phyloP scores from a whole-genome alignment of 2,113 vertebrate genomes.

The Onychostruthus taczanowskii region DNA sequence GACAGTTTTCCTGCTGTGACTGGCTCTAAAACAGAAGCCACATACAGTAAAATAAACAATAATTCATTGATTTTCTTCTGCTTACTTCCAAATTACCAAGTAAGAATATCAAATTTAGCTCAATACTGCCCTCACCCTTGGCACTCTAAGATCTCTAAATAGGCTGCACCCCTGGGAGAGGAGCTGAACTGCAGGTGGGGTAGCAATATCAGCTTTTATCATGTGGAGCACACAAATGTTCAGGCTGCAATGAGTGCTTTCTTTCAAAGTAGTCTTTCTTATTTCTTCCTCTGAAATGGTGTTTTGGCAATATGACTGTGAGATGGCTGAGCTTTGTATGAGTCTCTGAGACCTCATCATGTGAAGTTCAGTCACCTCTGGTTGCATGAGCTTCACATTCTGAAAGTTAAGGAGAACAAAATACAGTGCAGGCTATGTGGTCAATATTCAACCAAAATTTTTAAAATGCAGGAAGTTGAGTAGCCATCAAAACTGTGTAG shows the following conservation, averaged over 20 bases:
- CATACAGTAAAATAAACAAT: background rate
- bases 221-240: background rate
- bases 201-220: background rate
- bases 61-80: background rate
- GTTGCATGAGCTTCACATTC: background rate
- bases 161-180: background rate
- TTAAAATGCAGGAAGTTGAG: background rate
- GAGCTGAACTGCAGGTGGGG: background rate
- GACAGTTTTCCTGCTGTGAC: slow-evolving; percentile 4
- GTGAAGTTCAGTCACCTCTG: background rate
- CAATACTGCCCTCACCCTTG: background rate
- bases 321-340: background rate
- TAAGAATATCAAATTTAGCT: background rate
- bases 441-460: accelerated
- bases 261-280: background rate
- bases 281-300: background rate
- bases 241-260: background rate
- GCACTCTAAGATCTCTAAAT: background rate
- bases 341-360: background rate
- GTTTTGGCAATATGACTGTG: background rate
- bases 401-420: background rate
- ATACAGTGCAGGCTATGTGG: accelerated
- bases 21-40: background rate
- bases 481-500: background rate
- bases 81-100: background rate